Conservation (phyloP, 2,888 invertebrate species). For the Amphipoea lucens region DNA sequence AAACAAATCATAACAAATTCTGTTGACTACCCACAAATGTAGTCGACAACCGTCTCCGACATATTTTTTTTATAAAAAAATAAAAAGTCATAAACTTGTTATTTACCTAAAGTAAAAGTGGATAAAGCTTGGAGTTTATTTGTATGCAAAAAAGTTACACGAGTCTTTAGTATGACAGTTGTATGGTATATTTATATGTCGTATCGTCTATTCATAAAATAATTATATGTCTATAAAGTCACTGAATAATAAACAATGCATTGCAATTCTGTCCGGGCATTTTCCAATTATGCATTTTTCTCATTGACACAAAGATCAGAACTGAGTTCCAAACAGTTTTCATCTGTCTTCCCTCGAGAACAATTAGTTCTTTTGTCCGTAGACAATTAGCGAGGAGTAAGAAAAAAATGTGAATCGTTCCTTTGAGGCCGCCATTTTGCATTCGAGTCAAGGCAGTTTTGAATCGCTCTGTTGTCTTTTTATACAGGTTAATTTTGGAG, state of each 20-base stretch:
- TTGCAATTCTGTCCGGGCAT: background rate
- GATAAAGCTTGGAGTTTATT: background rate
- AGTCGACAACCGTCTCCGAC: too few relatives aligned
- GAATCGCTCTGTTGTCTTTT: background rate
- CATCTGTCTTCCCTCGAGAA: conserved; percentile 4
- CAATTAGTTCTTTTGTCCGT: conserved; percentile 46
- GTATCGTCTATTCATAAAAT: background rate
- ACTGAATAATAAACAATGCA: conserved; percentile 4
- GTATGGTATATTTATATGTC: background rate
- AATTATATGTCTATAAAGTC: background rate
- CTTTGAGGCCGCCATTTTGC: conserved; percentile 43
- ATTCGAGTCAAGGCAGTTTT: conserved; percentile 19
- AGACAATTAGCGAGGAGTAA: conserved; percentile 47
- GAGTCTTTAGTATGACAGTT: background rate
- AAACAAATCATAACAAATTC: too few relatives aligned
- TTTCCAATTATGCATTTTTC: conserved; percentile 17
- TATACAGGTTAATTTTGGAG: background rate
- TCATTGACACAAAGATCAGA: conserved; percentile 17
- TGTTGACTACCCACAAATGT: too few relatives aligned
- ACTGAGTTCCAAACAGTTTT: conserved; percentile 29
- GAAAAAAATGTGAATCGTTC: conserved; percentile 34
- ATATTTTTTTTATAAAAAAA: too few relatives aligned
- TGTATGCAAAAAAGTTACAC: background rate
- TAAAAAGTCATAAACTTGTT: too few relatives aligned
- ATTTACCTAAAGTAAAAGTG: background rate